Percentiles rank a stretch among this genome's conserved stretches.
phyloP scores from a whole-genome alignment of 2,797 vertebrate genomes.

The Intellagama lesueurii region DNA sequence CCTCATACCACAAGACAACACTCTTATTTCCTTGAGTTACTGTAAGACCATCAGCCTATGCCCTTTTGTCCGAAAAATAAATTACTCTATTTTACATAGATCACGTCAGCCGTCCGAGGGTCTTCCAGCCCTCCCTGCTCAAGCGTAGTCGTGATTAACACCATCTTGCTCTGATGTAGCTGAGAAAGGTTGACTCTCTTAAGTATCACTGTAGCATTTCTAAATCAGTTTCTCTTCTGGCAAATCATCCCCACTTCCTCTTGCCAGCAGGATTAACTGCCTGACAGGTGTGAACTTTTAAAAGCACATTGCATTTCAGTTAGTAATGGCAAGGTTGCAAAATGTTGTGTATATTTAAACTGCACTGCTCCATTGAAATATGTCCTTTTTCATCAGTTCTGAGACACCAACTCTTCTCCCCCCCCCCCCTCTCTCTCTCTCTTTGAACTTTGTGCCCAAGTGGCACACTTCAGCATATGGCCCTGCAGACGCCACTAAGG shows the following conservation, averaged over 20 bases:
- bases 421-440: background rate
- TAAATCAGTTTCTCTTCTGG: fast-evolving
- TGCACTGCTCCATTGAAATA: background rate
- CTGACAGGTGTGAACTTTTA: constrained; percentile 8
- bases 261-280: background rate
- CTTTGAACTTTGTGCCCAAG: constrained; percentile 24
- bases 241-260: fast-evolving
- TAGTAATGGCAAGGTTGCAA: background rate
- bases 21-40: background rate
- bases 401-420: background rate
- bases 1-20: background rate
- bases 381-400: background rate
- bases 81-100: background rate
- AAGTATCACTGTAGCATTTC: background rate
- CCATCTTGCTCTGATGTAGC: background rate
- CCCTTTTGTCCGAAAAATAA: too few species aligned
- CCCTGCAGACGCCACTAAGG: background rate
- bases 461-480: background rate
- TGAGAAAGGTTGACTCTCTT: background rate
- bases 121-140: background rate
- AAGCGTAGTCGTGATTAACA: background rate
- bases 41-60: background rate
- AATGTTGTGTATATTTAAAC: background rate
- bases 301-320: constrained; percentile 6
- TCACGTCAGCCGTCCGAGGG: background rate